Evolutionary conservation across 2,113 vertebrate species (phyloP).

Genomic region (Grallaria varia): DNA sequence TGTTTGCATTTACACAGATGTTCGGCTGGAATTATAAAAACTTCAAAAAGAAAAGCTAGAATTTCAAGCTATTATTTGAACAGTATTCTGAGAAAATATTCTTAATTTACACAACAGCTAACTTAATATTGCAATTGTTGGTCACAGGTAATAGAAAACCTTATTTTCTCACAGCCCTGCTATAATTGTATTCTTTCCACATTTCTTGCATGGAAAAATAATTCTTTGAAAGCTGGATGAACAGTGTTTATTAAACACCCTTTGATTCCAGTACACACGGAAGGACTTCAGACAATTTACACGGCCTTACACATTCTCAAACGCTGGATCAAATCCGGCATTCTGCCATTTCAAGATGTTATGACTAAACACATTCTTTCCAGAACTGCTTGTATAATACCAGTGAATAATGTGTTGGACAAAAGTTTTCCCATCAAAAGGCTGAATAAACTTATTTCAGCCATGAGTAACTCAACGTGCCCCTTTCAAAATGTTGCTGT

Average conservation of each 20-base stretch:
- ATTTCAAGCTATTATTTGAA: not conserved
- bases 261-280: not conserved
- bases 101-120: not conserved
- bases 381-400: not conserved
- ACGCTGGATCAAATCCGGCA: not conserved
- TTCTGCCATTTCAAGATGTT: not conserved
- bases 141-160: not conserved
- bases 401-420: not conserved
- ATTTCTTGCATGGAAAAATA: not conserved
- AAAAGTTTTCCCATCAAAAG: slow-evolving; percentile 16
- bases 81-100: not conserved
- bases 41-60: not conserved
- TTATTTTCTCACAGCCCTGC: not conserved
- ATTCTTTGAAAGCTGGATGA: not conserved
- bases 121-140: not conserved
- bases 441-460: slow-evolving; percentile 22
- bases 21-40: not conserved
- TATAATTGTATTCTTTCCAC: not conserved
- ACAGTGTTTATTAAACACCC: not conserved
- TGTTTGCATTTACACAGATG: not conserved
- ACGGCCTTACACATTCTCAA: not conserved
- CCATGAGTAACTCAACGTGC: not conserved
- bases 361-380: slow-evolving; percentile 1
- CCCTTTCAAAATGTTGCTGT: not conserved
- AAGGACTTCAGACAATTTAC: not conserved